Base-by-base conservation (phyloP, 2,888 invertebrate species). In the Sabatieria punctata region DNA sequence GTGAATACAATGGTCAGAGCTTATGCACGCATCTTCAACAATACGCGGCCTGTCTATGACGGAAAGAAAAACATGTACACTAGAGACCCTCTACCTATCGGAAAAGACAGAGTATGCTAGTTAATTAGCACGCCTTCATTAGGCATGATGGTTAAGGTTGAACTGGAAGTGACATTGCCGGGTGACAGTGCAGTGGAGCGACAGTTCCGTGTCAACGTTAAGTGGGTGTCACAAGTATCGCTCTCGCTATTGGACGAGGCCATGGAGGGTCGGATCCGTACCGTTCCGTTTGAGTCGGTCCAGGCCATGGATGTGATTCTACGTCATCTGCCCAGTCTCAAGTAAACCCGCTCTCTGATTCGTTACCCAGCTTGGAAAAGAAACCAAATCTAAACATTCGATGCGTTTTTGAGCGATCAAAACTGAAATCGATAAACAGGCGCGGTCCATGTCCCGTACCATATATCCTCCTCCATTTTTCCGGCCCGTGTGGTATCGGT, bases 241-340 rank as follows among this genome's bases (percentile, higher is more conserved):
- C 73, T 99, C 46, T 91, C 85, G 70, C 86, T 86, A 51, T 73
- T 99, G 55, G 95, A 97, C 72, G 95, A 97, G 69, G 97, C 95
- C 35, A 73, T 99, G 47, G 91, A 95, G 71, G 97, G 97, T 24
- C 77, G 89, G 46, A 85, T 86, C 40, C 77, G 91, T 59, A 62
- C 66, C 48, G 97, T 99, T 60, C 97, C 97, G 13, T 85, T 85
- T 65, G 97, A 99, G 68, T 89, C 95, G 73, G 49, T 77, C 73
- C 84, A 83, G 64, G 97, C 97, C 39, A 75, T 99, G 61, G 97
- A 99, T 72, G 97, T 99, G 41, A 95, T 99, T 13, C 93, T 99
- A 86, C 77, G 97, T 54, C 97, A 99, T 72, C 74, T 99, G 60
- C 97, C 97, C 1, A 91, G 91, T 52, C 93, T 97, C 89, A 91